Base-by-base conservation (phyloP, 2,113 vertebrate genomes). In the Anolis sagrei region DNA sequence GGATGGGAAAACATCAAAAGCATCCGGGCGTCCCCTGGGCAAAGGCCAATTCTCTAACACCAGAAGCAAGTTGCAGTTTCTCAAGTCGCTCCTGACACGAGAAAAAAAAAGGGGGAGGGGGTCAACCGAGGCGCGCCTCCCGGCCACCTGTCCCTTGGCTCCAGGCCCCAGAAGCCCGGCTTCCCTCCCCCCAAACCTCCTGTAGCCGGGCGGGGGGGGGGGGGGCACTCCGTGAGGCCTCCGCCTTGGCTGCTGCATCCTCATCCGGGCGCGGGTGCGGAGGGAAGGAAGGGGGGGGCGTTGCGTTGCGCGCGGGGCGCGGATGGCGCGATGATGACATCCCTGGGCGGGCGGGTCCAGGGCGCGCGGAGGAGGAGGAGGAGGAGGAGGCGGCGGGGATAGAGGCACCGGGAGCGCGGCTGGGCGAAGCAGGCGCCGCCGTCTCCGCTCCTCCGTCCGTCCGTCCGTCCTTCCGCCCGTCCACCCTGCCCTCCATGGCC, bases 401-500 rank as follows among this genome's bases (percentile, higher is more conserved):
- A 48, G 81, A 61, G 49, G 81, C 72, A 66, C 66, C 80, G 49
- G 81, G 69, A 49, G 81, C 72, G 77, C 83, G n/a, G 76, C 68
- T n/a, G 19, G 62, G 66, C 58, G 76, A 83, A 86, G 39, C 39
- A 44, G 72, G 81, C 84, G 82, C 76, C 92, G 91, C 86, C 92
- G 92, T 86, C 78, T 86, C 76, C 11, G 27, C 51, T 13, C 62
- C n/a, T 34, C 83, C 19, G 62, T 78, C 54, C 39, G 44, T 44
- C 39, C 39, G 39, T 44, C 39, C 39, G 39, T 44, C 39, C 39
- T 44, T 44, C 39, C 39, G 39, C 5, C n/a, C 78, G 34, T 29
- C 32, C 64, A 62, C 7, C 54, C 68, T 5, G 66, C 21, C 76
- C 68, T 74, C 70, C 90, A 95, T 95, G 91, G 90, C 91, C 83